Conservation (phyloP, 2,888 invertebrate species). For the Esperia sulphurella region DNA sequence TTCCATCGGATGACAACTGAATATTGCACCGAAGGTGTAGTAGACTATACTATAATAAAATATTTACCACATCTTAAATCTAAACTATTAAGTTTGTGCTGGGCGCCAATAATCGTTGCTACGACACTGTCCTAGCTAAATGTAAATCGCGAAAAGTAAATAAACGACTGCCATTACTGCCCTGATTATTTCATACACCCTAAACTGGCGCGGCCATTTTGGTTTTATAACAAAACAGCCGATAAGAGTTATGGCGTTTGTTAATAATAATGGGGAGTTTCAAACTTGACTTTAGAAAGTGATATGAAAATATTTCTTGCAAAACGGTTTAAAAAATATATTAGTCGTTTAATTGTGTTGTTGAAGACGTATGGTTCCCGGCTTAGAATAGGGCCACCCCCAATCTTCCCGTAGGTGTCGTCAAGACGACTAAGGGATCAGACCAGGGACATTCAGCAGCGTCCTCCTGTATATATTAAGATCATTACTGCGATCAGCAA, state of each 20-base stretch:
- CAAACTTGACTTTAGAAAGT: not conserved
- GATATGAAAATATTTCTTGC: not conserved
- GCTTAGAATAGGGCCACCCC: too few relatives aligned
- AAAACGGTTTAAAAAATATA: not conserved
- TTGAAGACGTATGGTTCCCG: too few relatives aligned
- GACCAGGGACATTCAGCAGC: too few relatives aligned
- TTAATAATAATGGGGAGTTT: constrained; percentile 9
- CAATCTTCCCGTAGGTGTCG: too few relatives aligned
- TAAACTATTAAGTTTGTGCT: not conserved
- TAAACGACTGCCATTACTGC: constrained; percentile 71
- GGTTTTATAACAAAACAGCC: constrained; percentile 26
- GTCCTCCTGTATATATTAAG: too few relatives aligned
- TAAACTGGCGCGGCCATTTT: constrained; percentile 63
- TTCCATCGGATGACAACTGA: too few relatives aligned
- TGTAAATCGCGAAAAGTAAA: constrained; percentile 75
- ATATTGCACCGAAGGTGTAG: too few relatives aligned
- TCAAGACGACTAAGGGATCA: too few relatives aligned
- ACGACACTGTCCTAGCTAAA: constrained; percentile 36
- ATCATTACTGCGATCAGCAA: too few relatives aligned
- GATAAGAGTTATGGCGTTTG: constrained; percentile 33
- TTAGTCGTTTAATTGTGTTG: not conserved
- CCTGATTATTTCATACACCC: constrained; percentile 70
- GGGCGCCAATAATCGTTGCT: constrained; percentile 26
- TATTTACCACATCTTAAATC: too few relatives aligned
- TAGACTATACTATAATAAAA: too few relatives aligned